Evolutionary conservation across 2,797 vertebrate species (phyloP).

Genomic region (Sphenodon punctatus): DNA sequence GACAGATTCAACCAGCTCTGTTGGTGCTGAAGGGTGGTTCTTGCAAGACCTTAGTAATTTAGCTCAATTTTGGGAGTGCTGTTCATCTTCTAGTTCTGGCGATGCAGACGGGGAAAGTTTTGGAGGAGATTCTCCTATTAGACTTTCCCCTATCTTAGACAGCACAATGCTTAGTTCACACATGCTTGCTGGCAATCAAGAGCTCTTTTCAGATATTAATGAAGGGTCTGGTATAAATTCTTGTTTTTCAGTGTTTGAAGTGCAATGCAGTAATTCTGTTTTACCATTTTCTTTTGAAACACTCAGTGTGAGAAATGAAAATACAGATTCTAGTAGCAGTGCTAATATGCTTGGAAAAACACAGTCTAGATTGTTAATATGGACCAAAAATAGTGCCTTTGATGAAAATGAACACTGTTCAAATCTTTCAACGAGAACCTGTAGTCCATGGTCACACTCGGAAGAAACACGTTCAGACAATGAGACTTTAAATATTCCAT

Average conservation of each 20-base stretch:
- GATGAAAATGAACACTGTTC: conserved; percentile 99
- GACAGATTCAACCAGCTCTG: conserved; percentile 88
- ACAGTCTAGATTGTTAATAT: conserved; percentile 99
- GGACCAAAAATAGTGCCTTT: conserved; percentile 99
- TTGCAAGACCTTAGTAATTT: conserved; percentile 92
- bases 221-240: conserved; percentile 90
- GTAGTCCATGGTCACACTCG: conserved; percentile 99
- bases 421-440: conserved; percentile 98
- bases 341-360: conserved; percentile 93
- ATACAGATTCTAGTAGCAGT: conserved; percentile 92
- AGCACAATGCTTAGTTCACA: conserved; percentile 86
- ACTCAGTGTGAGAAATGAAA: conserved; percentile 86
- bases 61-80: conserved; percentile 98
- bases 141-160: conserved; percentile 90
- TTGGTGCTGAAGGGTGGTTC: conserved; percentile 89
- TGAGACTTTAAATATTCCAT: conserved; percentile 86
- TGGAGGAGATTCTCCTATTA: conserved; percentile 89
- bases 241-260: conserved; percentile 98
- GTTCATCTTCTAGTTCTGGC: conserved; percentile 93
- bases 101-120: conserved; percentile 97
- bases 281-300: conserved; percentile 93
- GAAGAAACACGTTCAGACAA: conserved; percentile 99
- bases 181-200: conserved; percentile 85
- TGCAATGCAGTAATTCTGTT: conserved; percentile 96
- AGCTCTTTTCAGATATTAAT: conserved; percentile 88